phyloP scores from a whole-genome alignment of 2,888 invertebrate genomes.

The Uropetala carovei region DNA sequence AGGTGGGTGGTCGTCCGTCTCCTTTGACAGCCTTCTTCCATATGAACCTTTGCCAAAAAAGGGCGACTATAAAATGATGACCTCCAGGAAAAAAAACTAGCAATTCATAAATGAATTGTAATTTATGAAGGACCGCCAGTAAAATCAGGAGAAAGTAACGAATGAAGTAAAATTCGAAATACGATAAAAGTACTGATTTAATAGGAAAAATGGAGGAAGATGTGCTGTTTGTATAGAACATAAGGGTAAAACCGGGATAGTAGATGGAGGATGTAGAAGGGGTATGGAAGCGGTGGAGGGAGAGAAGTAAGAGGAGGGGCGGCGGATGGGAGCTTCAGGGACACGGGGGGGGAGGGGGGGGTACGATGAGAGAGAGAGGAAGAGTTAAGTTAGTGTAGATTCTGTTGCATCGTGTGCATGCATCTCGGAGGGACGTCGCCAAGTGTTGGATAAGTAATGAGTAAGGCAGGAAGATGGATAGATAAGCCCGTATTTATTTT shows the following conservation, averaged over 20 bases:
- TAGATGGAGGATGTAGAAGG: neutral
- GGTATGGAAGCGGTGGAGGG: neutral
- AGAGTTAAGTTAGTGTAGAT: neutral
- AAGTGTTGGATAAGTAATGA: conserved; percentile 58
- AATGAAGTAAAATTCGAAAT: neutral
- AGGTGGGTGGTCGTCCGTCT: too few species aligned
- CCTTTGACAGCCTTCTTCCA: too few species aligned
- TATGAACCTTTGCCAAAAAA: too few species aligned
- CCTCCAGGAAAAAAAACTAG: too few species aligned
- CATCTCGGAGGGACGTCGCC: conserved; percentile 17
- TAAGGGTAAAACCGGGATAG: too few species aligned
- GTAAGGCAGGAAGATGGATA: conserved; percentile 45
- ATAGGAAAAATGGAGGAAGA: neutral
- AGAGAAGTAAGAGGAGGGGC: neutral
- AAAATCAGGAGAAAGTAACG: neutral
- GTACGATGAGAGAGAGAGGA: neutral
- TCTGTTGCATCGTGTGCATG: conserved; percentile 10
- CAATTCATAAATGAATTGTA: neutral
- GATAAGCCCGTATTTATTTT: conserved; percentile 60
- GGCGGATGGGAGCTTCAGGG: neutral
- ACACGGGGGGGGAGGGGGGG: neutral
- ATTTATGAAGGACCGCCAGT: neutral
- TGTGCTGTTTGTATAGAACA: neutral
- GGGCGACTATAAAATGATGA: too few species aligned
- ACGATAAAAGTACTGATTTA: neutral